A percentile compares a stretch with the other conserved stretches of the same genome.
These are phyloP conservation scores for Neostethus bicornis DNA, from an alignment of 2,797 vertebrate genomes.

Conservation along the genomic window DNA sequence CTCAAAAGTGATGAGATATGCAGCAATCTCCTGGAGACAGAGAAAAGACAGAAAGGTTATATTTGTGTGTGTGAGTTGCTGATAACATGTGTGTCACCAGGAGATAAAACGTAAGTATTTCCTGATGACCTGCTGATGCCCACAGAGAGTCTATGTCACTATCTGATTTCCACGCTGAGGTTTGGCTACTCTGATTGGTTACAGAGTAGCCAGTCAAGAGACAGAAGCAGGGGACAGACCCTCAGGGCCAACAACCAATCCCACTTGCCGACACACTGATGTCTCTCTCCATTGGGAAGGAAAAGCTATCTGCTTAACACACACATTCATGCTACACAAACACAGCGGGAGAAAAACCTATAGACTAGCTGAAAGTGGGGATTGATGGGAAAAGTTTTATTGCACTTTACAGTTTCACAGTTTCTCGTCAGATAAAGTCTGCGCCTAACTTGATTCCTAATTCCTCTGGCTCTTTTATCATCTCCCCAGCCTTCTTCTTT, in stretches of 20 bases:
- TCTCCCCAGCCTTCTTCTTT: constrained; percentile 43
- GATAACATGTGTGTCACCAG: constrained; percentile 36
- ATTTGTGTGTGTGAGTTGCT: constrained; percentile 28
- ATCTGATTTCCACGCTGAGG: constrained; percentile 69
- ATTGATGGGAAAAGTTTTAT: constrained; percentile 77
- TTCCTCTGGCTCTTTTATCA: constrained; percentile 66
- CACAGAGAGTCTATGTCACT: constrained; percentile 63
- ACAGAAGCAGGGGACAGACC: constrained; percentile 70
- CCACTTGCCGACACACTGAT: constrained; percentile 60
- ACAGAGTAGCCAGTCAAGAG: constrained; percentile 73
- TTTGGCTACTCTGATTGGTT: constrained; percentile 62
- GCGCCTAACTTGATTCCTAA: constrained; percentile 65
- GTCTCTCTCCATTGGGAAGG: constrained; percentile 66
- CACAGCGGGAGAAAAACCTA: constrained; percentile 43
- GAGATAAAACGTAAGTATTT: constrained; percentile 76
- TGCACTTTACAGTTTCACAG: constrained; percentile 67
- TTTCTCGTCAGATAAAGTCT: constrained; percentile 70
- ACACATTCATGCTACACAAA: constrained; percentile 47
- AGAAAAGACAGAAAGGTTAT: constrained; percentile 61
- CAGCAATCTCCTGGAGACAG: constrained; percentile 86
- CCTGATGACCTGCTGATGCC: constrained; percentile 78
- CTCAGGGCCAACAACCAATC: constrained; percentile 76
- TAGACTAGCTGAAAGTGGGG: constrained; percentile 52
- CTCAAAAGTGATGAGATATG: constrained; percentile 99
- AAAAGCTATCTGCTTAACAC: constrained; percentile 67